Evolutionary conservation across 1,140 invertebrate genomes (phyloP).

Genomic region (Scaptomyza hsui): DNA sequence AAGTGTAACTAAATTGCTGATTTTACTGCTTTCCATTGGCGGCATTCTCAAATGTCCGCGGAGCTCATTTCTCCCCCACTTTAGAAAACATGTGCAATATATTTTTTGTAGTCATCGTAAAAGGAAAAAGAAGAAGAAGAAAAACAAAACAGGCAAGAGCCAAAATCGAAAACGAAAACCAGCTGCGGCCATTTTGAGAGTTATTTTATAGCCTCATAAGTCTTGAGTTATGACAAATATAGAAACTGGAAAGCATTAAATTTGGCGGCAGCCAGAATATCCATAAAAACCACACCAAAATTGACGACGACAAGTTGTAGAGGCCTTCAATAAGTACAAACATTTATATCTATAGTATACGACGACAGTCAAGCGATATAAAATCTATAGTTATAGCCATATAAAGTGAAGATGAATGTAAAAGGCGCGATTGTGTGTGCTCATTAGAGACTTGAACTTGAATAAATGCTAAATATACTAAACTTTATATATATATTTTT

Average conservation of each 20-base stretch:
- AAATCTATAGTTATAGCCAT: constrained; percentile 2
- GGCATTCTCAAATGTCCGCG: not conserved
- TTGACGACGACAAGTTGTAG: constrained; percentile 53
- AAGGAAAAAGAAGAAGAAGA: not conserved
- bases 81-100: constrained; percentile 15
- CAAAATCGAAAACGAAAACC: constrained; percentile 47
- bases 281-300: constrained; percentile 57
- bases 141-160: not conserved
- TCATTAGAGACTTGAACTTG: constrained; percentile 38
- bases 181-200: constrained; percentile 79
- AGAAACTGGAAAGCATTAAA: constrained; percentile 74
- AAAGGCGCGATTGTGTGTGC: constrained; percentile 22
- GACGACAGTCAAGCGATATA: not conserved
- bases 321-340: constrained; percentile 34
- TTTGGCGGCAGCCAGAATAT: constrained; percentile 62
- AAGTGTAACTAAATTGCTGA: not conserved
- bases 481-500: too few species aligned
- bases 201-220: constrained; percentile 70
- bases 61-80: not conserved
- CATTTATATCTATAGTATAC: not conserved
- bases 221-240: constrained; percentile 75
- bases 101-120: constrained; percentile 26
- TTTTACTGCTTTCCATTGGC: constrained; percentile 2
- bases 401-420: constrained; percentile 27
- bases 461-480: constrained; percentile 5